These are phyloP conservation scores for Trachops cirrhosus DNA, from an alignment of 2,797 vertebrate genomes.

Conservation along the genomic window DNA sequence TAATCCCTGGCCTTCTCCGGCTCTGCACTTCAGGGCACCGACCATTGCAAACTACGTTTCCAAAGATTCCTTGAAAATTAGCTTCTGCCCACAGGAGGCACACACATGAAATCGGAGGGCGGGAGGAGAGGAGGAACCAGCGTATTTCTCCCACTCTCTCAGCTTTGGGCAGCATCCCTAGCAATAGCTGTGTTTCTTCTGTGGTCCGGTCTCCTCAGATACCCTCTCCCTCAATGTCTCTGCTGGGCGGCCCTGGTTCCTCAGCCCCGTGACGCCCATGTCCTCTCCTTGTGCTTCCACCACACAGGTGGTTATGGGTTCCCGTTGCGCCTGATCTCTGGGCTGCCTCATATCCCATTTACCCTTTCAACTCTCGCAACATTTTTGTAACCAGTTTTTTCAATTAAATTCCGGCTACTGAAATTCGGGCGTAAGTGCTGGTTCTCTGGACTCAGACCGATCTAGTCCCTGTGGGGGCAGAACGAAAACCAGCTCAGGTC, in stretches of 20 bases:
- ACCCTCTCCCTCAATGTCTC: background rate
- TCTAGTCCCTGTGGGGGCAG: background rate
- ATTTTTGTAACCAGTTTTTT: background rate
- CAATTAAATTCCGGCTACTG: background rate
- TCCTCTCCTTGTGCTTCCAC: background rate
- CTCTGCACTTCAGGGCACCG: background rate
- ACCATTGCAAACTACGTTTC: background rate
- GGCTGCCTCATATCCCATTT: background rate
- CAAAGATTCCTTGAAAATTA: background rate
- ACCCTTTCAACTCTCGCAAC: background rate
- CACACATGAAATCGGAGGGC: background rate
- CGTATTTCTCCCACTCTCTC: background rate
- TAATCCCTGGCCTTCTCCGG: background rate
- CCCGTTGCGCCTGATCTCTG: background rate
- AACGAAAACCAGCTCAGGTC: background rate
- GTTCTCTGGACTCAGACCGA: background rate
- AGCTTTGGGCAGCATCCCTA: background rate
- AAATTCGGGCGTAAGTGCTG: background rate
- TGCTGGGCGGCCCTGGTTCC: background rate
- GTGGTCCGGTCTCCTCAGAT: background rate
- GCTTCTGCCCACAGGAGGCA: background rate
- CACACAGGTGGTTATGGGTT: background rate
- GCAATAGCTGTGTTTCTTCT: background rate
- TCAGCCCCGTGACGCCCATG: background rate
- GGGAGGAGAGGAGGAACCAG: background rate